A percentile compares a stretch with the other conserved stretches of the same genome.
Conservation (phyloP, 2,797 vertebrate species). For the Diplodus sargus region DNA sequence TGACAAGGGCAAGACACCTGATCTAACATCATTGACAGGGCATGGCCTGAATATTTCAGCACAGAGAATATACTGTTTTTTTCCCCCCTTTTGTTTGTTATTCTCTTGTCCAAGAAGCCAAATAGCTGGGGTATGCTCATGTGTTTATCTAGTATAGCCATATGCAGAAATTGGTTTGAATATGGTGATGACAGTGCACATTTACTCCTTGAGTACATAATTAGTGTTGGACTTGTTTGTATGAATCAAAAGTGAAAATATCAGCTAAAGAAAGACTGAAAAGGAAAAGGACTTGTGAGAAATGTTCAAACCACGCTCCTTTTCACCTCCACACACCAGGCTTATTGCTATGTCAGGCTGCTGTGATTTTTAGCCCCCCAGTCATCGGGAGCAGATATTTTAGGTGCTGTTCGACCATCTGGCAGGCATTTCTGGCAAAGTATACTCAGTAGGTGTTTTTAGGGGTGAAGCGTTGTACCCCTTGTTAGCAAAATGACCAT, state of each 20-base stretch:
- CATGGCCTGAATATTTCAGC: neutral
- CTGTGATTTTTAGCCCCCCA: no score
- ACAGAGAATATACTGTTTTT: neutral
- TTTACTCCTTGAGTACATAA: neutral
- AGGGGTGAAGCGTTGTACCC: no score
- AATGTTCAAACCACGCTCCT: neutral
- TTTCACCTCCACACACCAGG: neutral
- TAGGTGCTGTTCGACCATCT: neutral
- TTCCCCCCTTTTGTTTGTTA: neutral
- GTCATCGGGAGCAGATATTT: no score
- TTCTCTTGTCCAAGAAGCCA: neutral
- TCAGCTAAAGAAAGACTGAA: neutral
- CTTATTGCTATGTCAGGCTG: neutral
- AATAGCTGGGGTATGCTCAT: neutral
- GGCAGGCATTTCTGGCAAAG: neutral
- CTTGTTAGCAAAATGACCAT: no score
- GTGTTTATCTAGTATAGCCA: no score
- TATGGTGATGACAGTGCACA: no score
- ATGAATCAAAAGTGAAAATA: neutral
- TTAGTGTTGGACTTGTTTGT: neutral
- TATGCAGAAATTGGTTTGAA: neutral
- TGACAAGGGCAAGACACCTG: constrained; percentile 6
- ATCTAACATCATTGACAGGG: neutral
- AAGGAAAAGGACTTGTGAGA: neutral
- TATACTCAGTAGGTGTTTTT: no score